A percentile compares a stretch with the other conserved stretches of the same genome.
These are phyloP conservation scores for Synergus umbraculus DNA, from an alignment of 2,888 invertebrate genomes.

Conservation along the genomic window DNA sequence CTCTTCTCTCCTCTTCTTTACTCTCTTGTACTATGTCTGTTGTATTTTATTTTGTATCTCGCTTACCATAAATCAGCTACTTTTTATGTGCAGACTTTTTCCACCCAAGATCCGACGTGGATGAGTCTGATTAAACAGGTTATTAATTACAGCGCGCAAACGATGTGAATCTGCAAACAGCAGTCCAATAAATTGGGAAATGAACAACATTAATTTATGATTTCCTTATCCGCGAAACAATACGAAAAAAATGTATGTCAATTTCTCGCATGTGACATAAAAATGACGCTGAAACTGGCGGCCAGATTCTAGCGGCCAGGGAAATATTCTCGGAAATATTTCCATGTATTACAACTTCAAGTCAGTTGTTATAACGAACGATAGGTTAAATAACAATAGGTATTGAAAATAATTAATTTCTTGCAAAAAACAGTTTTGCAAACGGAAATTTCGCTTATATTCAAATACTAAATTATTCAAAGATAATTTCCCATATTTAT, in stretches of 20 bases:
- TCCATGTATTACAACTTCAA: too few species aligned
- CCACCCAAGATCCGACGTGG: constrained; percentile 59
- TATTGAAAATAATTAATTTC: too few species aligned
- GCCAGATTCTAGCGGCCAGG: too few species aligned
- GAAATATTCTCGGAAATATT: too few species aligned
- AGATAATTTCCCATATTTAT: too few species aligned
- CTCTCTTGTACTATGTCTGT: constrained; percentile 43
- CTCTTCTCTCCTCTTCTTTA: constrained; percentile 51
- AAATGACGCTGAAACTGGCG: too few species aligned
- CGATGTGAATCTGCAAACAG: constrained; percentile 62
- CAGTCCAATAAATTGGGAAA: constrained; percentile 19
- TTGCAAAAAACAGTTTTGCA: too few species aligned
- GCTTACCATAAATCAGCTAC: constrained; percentile 70
- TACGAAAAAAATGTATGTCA: not conserved
- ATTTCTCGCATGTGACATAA: not conserved
- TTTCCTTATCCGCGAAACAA: not conserved
- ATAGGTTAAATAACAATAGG: too few species aligned
- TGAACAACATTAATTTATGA: not conserved
- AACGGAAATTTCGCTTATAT: too few species aligned
- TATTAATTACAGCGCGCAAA: constrained; percentile 70
- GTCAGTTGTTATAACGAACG: too few species aligned
- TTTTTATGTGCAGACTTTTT: constrained; percentile 65
- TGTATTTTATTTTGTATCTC: constrained; percentile 40
- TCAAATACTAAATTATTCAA: too few species aligned
- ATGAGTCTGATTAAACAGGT: constrained; percentile 71